Evolutionary conservation across 2,888 invertebrate species (phyloP), one percentile per base, ranked within the genome.

Genomic region (Molanna angustata): DNA sequence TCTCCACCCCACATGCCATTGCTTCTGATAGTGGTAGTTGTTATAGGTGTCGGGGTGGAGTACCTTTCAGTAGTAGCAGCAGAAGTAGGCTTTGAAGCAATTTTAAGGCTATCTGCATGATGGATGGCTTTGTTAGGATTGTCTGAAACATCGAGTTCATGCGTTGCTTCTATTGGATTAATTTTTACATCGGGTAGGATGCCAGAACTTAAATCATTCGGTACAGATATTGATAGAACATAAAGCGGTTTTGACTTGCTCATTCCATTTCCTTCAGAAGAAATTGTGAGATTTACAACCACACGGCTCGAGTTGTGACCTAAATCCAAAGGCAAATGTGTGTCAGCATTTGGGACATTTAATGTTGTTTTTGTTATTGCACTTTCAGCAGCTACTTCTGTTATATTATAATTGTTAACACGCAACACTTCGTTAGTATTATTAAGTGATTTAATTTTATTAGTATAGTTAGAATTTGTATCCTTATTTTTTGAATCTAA

Each of bases 231-330:
- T 64, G 91, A 90, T 61, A 91, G 74, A 31, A 89, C 84, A 72
- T 90, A 91, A 58, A 90, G 78, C 42, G 84, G 83, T 64, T 82
- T 82, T 63, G 80, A 76, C 60, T 68, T 66, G 54, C 70, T 68
- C 60, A 66, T 71, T 57, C 70, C 69, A 37, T 70, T 67, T 56
- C 73, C 69, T 64, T 88, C 88, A 37, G 88, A 84, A 55, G 86
- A 83, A 64, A 91, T 90, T 6, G 90, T 89, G 61, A 92, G 78
- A 72, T 92, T 92, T 56, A 92, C 86, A 61, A 90, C 74, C 62
- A 91, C 83, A 63, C 86, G 82, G 69, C 83, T 83, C 19, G 72
- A 65, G 61, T 72, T 71, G 62, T 74, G 74, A 66, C 42, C 59
- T 52, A 49, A 42, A 41, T 52, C 35, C 33, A 42, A 40, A 43